phyloP scores from a whole-genome alignment of 2,888 invertebrate genomes.

The Vesta saturnalis region DNA sequence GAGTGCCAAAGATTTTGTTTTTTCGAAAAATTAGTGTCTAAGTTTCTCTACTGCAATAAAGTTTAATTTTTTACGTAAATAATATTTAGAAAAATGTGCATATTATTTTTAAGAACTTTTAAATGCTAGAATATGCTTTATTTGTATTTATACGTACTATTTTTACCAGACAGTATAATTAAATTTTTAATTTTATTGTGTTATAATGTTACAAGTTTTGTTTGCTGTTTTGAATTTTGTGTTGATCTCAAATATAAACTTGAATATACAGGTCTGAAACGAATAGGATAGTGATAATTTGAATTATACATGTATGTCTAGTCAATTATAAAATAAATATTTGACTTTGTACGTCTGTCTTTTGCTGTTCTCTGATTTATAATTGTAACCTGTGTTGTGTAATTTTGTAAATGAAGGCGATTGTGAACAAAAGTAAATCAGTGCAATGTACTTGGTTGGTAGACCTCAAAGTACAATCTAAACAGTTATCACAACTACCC shows the following conservation, averaged over 20 bases:
- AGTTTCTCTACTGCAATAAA: background rate
- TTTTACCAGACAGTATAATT: background rate
- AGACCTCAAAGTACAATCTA: too few relatives aligned
- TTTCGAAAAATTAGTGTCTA: background rate
- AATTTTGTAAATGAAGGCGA: too few relatives aligned
- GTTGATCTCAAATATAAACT: conserved; percentile 27
- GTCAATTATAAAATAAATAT: conserved; percentile 35
- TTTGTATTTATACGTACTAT: background rate
- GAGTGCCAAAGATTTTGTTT: conserved; percentile 43
- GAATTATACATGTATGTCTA: conserved; percentile 31
- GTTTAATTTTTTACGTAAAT: background rate
- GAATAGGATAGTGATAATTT: conserved; percentile 27
- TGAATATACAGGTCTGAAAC: conserved; percentile 21
- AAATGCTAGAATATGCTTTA: background rate
- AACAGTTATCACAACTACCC: too few relatives aligned
- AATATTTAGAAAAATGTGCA: background rate
- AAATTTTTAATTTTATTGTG: background rate
- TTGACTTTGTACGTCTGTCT: conserved; percentile 33
- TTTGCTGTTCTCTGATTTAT: too few relatives aligned
- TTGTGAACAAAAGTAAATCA: too few relatives aligned
- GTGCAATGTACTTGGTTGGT: too few relatives aligned
- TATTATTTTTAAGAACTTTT: background rate
- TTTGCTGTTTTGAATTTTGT: conserved; percentile 33
- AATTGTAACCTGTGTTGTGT: too few relatives aligned
- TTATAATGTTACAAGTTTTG: conserved; percentile 5